Conservation (phyloP, 2,797 vertebrate species). For the Argentina silus region DNA sequence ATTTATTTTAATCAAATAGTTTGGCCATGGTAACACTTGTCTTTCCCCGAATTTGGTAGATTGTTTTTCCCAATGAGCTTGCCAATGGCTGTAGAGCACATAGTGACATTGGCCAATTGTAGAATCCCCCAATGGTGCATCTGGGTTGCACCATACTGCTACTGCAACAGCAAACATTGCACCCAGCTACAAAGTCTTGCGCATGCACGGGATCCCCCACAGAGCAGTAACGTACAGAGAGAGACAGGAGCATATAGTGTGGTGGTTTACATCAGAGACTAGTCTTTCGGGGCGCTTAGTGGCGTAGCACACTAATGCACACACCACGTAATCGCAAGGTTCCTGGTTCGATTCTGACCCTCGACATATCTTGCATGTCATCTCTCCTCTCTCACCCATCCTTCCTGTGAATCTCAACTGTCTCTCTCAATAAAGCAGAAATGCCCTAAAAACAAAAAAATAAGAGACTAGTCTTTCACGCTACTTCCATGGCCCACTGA, state of each 20-base stretch:
- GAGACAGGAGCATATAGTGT: background rate
- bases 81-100: constrained; percentile 43
- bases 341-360: too few species aligned
- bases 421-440: too few species aligned
- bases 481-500: too few species aligned
- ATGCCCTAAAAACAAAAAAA: too few species aligned
- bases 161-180: constrained; percentile 69
- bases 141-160: constrained; percentile 61
- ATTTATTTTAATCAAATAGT: too few species aligned
- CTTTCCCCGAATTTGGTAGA: constrained; percentile 40
- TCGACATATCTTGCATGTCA: too few species aligned
- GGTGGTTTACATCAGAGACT: background rate
- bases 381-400: too few species aligned
- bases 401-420: too few species aligned
- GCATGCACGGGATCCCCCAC: constrained; percentile 53
- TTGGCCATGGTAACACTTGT: background rate
- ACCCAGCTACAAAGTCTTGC: constrained; percentile 59
- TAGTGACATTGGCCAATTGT: constrained; percentile 46
- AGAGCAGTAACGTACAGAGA: constrained; percentile 14
- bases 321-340: too few species aligned
- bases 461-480: too few species aligned
- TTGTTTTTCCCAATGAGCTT: constrained; percentile 56
- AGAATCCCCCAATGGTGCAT: constrained; percentile 53
- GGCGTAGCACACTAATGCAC: too few species aligned
- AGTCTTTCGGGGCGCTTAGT: background rate